phyloP scores from a whole-genome alignment of 2,113 vertebrate genomes.

The Phaethon lepturus region DNA sequence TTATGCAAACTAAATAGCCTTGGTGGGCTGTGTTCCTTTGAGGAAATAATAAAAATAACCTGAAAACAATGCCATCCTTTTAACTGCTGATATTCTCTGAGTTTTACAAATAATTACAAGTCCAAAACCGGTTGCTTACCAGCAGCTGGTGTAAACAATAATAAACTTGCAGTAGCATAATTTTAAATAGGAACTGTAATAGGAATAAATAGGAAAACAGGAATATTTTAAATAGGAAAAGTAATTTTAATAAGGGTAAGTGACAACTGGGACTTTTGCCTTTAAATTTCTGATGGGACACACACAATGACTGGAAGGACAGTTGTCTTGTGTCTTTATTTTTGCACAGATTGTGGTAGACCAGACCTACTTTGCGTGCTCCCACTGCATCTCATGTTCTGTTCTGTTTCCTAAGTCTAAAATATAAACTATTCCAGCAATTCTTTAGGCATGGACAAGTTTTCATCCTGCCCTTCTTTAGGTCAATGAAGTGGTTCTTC shows the following conservation, averaged over 20 bases:
- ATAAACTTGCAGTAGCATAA: not conserved
- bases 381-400: not conserved
- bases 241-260: not conserved
- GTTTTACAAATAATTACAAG: constrained; percentile 20
- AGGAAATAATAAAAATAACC: constrained; percentile 46
- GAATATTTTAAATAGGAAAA: not conserved
- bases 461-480: not conserved
- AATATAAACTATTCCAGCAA: not conserved
- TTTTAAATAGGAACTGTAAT: not conserved
- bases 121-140: not conserved
- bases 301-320: not conserved
- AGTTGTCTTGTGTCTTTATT: not conserved
- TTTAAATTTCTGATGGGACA: not conserved
- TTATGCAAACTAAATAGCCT: constrained; percentile 32
- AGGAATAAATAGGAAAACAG: no score
- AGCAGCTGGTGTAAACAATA: not conserved
- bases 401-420: not conserved
- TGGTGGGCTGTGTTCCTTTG: constrained; percentile 16
- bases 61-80: not conserved
- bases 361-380: not conserved
- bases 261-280: not conserved
- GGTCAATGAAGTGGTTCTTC: not conserved
- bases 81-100: not conserved
- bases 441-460: not conserved
- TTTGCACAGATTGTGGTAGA: not conserved